phyloP scores from a whole-genome alignment of 1,140 invertebrate species.

The Leptinotarsa defecta region DNA sequence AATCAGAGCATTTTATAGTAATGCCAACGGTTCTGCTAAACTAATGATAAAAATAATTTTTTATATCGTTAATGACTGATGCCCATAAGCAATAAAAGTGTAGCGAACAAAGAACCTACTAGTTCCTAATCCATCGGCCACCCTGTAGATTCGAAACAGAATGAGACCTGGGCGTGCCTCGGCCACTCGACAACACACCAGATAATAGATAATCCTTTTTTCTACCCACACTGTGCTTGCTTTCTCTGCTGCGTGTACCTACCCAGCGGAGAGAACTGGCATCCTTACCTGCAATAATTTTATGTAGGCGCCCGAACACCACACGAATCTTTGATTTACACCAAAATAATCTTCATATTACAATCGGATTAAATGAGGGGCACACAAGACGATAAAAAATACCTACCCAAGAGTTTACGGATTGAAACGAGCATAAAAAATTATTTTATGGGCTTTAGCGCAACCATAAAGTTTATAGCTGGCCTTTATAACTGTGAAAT shows the following conservation, averaged over 20 bases:
- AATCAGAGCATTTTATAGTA: too few species aligned
- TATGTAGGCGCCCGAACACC: conserved; percentile 19
- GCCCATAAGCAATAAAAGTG: too few species aligned
- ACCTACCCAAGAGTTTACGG: not conserved
- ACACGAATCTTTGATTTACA: conserved; percentile 29
- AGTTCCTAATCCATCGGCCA: not conserved
- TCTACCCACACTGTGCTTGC: conserved; percentile 23
- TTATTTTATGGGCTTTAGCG: conserved; percentile 1
- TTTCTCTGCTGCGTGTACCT: not conserved
- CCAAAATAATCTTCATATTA: conserved; percentile 22
- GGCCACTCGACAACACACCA: conserved; percentile 21
- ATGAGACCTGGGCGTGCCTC: conserved; percentile 31
- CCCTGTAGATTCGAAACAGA: conserved; percentile 13
- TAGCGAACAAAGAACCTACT: too few species aligned
- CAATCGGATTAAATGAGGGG: conserved; percentile 19
- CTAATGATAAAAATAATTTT: too few species aligned
- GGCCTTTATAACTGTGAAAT: not conserved
- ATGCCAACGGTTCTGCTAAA: too few species aligned
- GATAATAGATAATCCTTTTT: conserved; percentile 37
- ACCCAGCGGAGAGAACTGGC: not conserved
- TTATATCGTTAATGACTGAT: too few species aligned
- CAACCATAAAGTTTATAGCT: not conserved
- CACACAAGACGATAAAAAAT: conserved; percentile 7
- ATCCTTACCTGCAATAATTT: conserved; percentile 14
- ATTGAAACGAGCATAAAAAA: not conserved